phyloP scores from a whole-genome alignment of 2,888 invertebrate genomes.

The Drosophila melanocephala region DNA sequence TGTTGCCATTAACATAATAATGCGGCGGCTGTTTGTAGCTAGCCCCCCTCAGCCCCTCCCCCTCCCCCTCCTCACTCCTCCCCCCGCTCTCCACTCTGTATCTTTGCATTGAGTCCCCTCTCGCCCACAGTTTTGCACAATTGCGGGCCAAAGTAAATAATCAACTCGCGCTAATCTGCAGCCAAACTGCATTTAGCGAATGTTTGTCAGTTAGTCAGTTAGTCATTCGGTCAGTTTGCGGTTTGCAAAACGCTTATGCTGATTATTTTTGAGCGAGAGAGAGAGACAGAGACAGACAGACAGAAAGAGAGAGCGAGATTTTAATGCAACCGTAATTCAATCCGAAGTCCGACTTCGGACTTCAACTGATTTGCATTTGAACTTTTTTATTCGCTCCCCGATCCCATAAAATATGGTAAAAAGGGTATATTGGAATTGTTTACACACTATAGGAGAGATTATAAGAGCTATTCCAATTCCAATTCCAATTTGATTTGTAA shows the following conservation, averaged over 20 bases:
- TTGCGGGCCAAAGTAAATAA: slow-evolving; percentile 73
- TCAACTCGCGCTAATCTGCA: slow-evolving; percentile 77
- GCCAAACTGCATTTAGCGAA: slow-evolving; percentile 75
- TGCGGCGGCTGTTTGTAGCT: slow-evolving; percentile 44
- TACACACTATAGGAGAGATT: neutral
- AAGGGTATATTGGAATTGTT: neutral
- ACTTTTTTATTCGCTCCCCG: neutral
- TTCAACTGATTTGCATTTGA: slow-evolving; percentile 35
- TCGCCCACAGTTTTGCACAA: slow-evolving; percentile 48
- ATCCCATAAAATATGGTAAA: slow-evolving; percentile 8
- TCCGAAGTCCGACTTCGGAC: slow-evolving; percentile 29
- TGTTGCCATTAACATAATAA: slow-evolving; percentile 76
- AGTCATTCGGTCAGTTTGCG: slow-evolving; percentile 51
- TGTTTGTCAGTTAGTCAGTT: slow-evolving; percentile 27
- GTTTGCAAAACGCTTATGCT: slow-evolving; percentile 58
- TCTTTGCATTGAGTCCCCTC: neutral
- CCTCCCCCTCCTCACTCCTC: neutral
- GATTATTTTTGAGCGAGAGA: slow-evolving; percentile 42
- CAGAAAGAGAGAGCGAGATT: neutral
- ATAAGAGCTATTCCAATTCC: neutral
- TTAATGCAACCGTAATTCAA: slow-evolving; percentile 44
- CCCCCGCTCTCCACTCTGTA: neutral
- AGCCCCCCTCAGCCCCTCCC: neutral
- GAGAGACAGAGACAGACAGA: neutral
- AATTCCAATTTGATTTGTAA: neutral